Conservation (phyloP, 1,140 invertebrate genomes). For the Mycetomoellerius zeteki region DNA sequence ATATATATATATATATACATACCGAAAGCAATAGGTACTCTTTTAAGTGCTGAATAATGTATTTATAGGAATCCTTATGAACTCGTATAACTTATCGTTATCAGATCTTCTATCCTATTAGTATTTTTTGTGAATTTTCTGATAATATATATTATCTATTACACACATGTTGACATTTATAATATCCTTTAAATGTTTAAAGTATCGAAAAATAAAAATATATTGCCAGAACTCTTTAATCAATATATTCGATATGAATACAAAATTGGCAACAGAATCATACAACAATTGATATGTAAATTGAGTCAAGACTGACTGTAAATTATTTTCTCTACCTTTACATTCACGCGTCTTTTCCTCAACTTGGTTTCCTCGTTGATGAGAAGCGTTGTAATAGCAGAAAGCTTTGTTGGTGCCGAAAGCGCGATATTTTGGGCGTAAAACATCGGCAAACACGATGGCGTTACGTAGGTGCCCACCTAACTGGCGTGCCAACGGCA, state of each 20-base stretch:
- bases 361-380: constrained; percentile 34
- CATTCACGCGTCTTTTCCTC: constrained; percentile 18
- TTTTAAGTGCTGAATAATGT: not conserved
- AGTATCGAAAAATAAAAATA: not conserved
- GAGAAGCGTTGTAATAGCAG: constrained; percentile 44
- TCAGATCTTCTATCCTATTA: not conserved
- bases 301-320: not conserved
- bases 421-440: constrained; percentile 78
- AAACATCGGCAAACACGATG: constrained; percentile 78
- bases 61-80: not conserved
- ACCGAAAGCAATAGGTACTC: not conserved
- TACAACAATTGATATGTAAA: not conserved
- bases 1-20: too few relatives aligned
- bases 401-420: constrained; percentile 68
- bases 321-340: not conserved
- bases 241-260: not conserved
- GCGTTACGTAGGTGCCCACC: constrained; percentile 69
- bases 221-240: not conserved
- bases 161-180: not conserved
- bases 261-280: not conserved
- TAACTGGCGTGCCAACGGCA: constrained; percentile 79
- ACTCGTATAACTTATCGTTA: not conserved
- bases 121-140: not conserved
- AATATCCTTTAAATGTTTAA: not conserved
- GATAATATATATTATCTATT: not conserved